Percentiles rank a stretch among this genome's conserved stretches.
Evolutionary conservation across 2,797 vertebrate genomes (phyloP).

Genomic region (Danio kyathit): DNA sequence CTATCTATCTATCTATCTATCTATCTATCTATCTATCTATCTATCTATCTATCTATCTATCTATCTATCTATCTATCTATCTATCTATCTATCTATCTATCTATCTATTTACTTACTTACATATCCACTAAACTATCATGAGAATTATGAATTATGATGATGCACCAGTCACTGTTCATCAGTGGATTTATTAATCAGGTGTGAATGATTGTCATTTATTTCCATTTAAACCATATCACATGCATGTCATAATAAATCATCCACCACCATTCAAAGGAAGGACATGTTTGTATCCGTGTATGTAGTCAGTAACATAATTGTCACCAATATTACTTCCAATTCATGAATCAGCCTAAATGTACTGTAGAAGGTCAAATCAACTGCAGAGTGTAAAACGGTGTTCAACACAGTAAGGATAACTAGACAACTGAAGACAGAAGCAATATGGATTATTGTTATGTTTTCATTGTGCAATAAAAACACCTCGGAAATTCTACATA

Average conservation of each 20-base stretch:
- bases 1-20: background rate
- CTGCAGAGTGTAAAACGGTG: background rate
- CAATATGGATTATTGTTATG: background rate
- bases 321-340: background rate
- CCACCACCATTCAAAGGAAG: constrained; percentile 3
- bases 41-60: background rate
- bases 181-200: constrained; percentile 23
- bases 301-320: background rate
- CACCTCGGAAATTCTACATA: background rate
- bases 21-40: too few species aligned
- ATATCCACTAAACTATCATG: constrained; percentile 20
- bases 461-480: background rate
- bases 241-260: constrained; percentile 50
- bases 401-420: background rate
- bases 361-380: background rate
- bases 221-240: constrained; percentile 45
- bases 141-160: constrained; percentile 3
- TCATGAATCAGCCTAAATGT: background rate
- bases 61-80: constrained; percentile 20
- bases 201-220: constrained; percentile 55
- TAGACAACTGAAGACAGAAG: background rate
- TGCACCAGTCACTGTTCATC: background rate
- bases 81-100: constrained; percentile 8
- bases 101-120: background rate
- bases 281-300: constrained; percentile 1